These are phyloP conservation scores for Drosophila carrolli DNA, from an alignment of 1,140 invertebrate genomes.

Conservation along the genomic window DNA sequence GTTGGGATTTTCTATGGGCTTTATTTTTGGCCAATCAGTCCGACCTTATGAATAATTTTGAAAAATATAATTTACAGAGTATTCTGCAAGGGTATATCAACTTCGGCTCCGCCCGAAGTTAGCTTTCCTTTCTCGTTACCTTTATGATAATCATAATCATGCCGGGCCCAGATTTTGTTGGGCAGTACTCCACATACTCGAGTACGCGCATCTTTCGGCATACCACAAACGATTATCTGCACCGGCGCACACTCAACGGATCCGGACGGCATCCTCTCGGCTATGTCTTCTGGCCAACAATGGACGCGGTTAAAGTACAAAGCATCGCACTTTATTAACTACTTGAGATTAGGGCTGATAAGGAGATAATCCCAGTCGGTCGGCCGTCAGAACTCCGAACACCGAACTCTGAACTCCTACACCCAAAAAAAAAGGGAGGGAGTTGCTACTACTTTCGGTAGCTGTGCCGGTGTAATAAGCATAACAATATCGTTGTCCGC, in stretches of 20 bases:
- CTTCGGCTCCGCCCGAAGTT: no score
- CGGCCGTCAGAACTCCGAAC: slow-evolving; percentile 65
- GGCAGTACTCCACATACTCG: slow-evolving; percentile 23
- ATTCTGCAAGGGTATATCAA: no score
- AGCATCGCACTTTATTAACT: slow-evolving; percentile 84
- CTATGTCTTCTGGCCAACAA: slow-evolving; percentile 49
- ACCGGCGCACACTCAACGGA: slow-evolving; percentile 68
- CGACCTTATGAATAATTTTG: no score
- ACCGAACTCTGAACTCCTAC: slow-evolving; percentile 59
- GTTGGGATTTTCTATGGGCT: no score
- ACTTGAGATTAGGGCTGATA: slow-evolving; percentile 84
- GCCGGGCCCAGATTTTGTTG: slow-evolving; percentile 6
- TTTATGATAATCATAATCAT: slow-evolving; percentile 38
- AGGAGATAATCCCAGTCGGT: slow-evolving; percentile 80
- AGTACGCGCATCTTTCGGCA: slow-evolving; percentile 63
- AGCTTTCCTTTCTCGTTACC: no score
- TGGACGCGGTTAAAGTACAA: slow-evolving; percentile 80
- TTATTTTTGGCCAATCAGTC: no score
- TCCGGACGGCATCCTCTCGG: slow-evolving; percentile 28
- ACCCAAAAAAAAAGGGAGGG: neutral
- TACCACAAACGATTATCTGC: slow-evolving; percentile 83
- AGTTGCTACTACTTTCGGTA: slow-evolving; percentile 60
- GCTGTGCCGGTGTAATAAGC: slow-evolving; percentile 79
- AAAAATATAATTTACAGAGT: no score
- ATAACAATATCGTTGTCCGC: slow-evolving; percentile 84